Base-by-base conservation (phyloP, 2,113 vertebrate genomes). In the Hipposideros armiger region DNA sequence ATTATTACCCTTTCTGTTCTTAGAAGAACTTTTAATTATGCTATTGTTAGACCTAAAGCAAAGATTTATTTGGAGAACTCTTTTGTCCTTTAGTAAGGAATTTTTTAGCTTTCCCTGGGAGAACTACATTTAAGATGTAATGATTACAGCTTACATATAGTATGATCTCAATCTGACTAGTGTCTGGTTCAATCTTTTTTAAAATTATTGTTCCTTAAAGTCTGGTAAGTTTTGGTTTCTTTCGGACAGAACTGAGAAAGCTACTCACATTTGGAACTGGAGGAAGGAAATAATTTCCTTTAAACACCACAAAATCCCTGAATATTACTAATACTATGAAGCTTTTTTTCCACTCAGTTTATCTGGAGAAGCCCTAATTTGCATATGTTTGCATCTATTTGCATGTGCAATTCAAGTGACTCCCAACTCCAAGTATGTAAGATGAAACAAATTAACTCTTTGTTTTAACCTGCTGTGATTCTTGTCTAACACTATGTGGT, bases 401-500 rank as follows among this genome's bases (percentile, higher is more conserved):
- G 96, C 97, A 96, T 97, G 88, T 87, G 84, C 64, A 94, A 92
- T 92, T 96, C 95, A 92, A 95, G 94, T 89, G 69, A 95, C 76
- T 96, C 73, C 85, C 76, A 97, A 94, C 45, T 96, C 76, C 58
- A 96, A 92, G 85, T 96, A 76, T 94, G 42, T 91, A 96, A 91
- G 73, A 96, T 95, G 80, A 96, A 97, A 92, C 82, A 96, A 95
- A 98, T 97, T 95, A 95, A 96, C 91, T 97, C 81, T 97, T 97
- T 98, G 91, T 95, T 97, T 97, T 97, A 98, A 90, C 69, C 83
- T 67, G 62, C 54, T 90, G 88, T 78, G 66, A 67, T 90, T 94
- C 81, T 90, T 93, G 52, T 82, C 67, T 90, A 92, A 90, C 26
- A 62, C 5, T 60, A 5, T 83, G 30, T 40, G 84, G 17, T 69